Evolutionary conservation across 2,113 vertebrate species (phyloP).

Genomic region (Romanogobio albipinnatus): DNA sequence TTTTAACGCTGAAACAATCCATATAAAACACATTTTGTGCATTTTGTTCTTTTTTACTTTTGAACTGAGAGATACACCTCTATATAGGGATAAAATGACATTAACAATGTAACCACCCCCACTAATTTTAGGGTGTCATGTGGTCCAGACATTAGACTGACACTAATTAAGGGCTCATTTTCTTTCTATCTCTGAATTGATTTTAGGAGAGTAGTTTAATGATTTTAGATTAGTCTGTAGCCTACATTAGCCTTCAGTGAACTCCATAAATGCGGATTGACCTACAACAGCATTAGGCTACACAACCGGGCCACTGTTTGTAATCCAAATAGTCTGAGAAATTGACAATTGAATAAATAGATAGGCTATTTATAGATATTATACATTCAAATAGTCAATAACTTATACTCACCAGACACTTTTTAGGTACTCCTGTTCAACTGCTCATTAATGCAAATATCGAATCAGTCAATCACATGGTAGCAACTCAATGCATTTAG

Average conservation of each 20-base stretch:
- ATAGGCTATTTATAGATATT: not conserved
- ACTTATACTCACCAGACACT: not conserved
- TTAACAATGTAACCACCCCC: not conserved
- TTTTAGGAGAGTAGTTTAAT: slow-evolving; percentile 41
- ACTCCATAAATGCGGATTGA: slow-evolving; percentile 42
- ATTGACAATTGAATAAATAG: not conserved
- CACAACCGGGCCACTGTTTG: not conserved
- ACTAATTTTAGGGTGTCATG: not conserved
- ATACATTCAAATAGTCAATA: not conserved
- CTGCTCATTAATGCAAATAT: no score
- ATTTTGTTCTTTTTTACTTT: not conserved
- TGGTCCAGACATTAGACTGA: slow-evolving; percentile 17
- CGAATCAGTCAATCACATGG: no score
- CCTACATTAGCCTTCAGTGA: slow-evolving; percentile 35
- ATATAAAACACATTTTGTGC: not conserved
- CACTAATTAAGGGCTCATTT: slow-evolving; percentile 37
- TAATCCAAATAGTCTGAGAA: slow-evolving; percentile 19
- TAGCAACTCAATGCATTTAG: no score
- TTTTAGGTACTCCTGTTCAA: no score
- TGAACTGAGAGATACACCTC: not conserved
- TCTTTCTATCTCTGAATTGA: slow-evolving; percentile 25
- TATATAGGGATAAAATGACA: not conserved
- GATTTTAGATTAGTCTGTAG: slow-evolving; percentile 44
- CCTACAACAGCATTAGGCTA: slow-evolving; percentile 36
- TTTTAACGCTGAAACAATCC: not conserved